Evolutionary conservation across 1,140 invertebrate genomes (phyloP), one percentile per base, ranked within the genome.

Genomic region (Zaprionus gabonicus): DNA sequence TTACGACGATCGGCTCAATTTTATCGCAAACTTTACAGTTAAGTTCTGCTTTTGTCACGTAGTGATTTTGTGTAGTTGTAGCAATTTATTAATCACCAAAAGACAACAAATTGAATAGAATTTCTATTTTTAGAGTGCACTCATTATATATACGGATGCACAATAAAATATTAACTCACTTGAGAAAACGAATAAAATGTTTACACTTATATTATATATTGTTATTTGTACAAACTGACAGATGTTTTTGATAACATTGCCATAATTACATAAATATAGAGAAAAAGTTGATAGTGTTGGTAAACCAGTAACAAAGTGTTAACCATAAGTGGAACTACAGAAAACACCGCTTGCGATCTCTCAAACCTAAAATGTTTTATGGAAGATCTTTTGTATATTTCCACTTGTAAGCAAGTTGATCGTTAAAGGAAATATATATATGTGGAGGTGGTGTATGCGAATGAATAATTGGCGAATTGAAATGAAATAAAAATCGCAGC

Each of bases 1-100:
- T 41, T n/a, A 41, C n/a, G 15, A n/a, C n/a, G n/a, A 7, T 41
- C 41, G 41, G 41, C 41, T 46, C n/a, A 46, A 46, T 17, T 46
- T 46, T 46, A 44, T 44, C 41, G n/a, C 7, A 46, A 46, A 46
- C n/a, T 46, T 46, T 46, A 46, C 41, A 46, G 41, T 46, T 46
- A n/a, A 10, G 41, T 46, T 46, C 41, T 46, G 41, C n/a, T 46
- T 46, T 46, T 46, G 41, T 46, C 41, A 46, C 41, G 41, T 46
- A 46, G 41, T 46, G 41, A 46, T 46, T 46, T 41, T 46, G 28
- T 46, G 41, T 17, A 46, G 17, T 46, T 46, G 41, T 17, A 17
- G 41, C n/a, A 46, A 46, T 17, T 17, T 46, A 46, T 46, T 46
- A 46, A 46, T 20, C 41, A 46, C n/a, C 41, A 13, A 17, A 46